These are phyloP conservation scores for Palaemon carinicauda DNA, from an alignment of 1,140 invertebrate genomes.

Conservation along the genomic window DNA sequence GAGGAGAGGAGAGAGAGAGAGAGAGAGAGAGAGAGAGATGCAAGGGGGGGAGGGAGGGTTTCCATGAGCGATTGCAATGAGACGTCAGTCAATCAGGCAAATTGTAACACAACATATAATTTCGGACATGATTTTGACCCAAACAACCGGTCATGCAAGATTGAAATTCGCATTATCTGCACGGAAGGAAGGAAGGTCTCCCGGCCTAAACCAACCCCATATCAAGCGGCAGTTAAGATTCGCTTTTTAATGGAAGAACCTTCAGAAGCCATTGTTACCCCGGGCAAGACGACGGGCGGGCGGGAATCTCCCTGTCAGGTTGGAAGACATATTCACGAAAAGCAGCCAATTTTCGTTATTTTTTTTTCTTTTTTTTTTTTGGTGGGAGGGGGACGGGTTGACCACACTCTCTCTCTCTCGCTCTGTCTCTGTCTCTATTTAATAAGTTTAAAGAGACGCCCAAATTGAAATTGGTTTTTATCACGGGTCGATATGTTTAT, in stretches of 20 bases:
- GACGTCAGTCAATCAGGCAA: not conserved
- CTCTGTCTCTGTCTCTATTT: not conserved
- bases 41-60: not conserved
- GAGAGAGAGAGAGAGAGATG: not conserved
- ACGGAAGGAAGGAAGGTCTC: not conserved
- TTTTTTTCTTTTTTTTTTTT: not conserved
- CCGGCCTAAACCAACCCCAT: too few relatives aligned
- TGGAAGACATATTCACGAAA: too few relatives aligned
- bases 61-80: not conserved
- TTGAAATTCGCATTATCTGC: slow-evolving; percentile 4
- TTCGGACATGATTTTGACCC: slow-evolving; percentile 6
- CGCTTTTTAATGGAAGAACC: too few relatives aligned
- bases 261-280: too few relatives aligned
- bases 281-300: not conserved
- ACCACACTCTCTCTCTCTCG: not conserved
- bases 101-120: not conserved
- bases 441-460: too few relatives aligned
- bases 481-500: not conserved
- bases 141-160: not conserved
- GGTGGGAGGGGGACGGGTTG: not conserved
- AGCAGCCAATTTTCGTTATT: too few relatives aligned
- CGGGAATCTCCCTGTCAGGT: not conserved
- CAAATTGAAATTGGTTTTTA: too few relatives aligned
- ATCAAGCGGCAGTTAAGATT: too few relatives aligned
- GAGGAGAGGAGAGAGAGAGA: not conserved